Percentiles rank a stretch among this genome's conserved stretches.
phyloP scores from a whole-genome alignment of 2,797 vertebrate species.

The Philypnodon macrostomus region DNA sequence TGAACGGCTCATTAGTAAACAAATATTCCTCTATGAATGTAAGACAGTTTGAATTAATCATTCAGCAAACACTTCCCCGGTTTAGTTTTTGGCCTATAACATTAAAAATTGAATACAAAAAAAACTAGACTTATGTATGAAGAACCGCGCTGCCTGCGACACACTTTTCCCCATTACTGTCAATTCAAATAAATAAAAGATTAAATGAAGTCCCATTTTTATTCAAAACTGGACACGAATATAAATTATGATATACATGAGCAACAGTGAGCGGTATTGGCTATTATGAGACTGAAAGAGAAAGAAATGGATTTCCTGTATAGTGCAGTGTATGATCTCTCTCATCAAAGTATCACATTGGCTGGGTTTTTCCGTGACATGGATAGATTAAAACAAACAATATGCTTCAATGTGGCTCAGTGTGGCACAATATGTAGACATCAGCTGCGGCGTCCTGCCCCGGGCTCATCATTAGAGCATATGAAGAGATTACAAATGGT shows the following conservation, averaged over 20 bases:
- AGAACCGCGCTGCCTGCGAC: conserved; percentile 8
- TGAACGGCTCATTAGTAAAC: conserved; percentile 38
- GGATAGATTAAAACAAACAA: conserved; percentile 13
- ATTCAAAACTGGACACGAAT: conserved; percentile 42
- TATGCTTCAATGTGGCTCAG: background rate
- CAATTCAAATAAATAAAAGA: conserved; percentile 48
- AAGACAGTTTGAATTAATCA: conserved; percentile 46
- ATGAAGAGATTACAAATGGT: conserved; percentile 10
- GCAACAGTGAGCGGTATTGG: background rate
- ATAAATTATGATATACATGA: conserved; percentile 5
- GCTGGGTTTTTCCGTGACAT: conserved; percentile 5
- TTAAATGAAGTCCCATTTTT: conserved; percentile 47
- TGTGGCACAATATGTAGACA: conserved; percentile 5
- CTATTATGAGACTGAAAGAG: background rate
- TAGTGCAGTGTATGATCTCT: conserved; percentile 2
- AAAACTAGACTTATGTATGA: conserved; percentile 31
- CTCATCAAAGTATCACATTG: conserved; percentile 14
- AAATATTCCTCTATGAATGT: conserved; percentile 36
- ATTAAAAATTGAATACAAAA: conserved; percentile 45
- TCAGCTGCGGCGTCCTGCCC: conserved; percentile 1
- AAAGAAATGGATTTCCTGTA: conserved; percentile 2
- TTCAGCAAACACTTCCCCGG: conserved; percentile 47
- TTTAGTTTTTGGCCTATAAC: conserved; percentile 25
- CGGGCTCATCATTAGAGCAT: conserved; percentile 3
- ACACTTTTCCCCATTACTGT: conserved; percentile 7